These are phyloP conservation scores for Tamias sibiricus DNA, from an alignment of 2,113 vertebrate genomes.

Conservation along the genomic window DNA sequence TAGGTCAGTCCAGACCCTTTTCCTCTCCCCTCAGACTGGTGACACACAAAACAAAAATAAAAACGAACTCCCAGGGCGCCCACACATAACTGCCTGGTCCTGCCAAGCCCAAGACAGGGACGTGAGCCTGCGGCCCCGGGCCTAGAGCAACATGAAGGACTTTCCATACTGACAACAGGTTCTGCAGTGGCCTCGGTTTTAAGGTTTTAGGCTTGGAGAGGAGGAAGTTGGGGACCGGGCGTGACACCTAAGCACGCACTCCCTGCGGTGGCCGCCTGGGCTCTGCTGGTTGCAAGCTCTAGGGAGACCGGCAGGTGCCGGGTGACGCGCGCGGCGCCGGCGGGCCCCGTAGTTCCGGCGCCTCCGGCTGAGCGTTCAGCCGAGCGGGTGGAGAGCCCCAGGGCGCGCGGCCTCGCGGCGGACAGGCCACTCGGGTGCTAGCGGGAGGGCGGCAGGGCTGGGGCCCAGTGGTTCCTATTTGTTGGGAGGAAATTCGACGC, in stretches of 20 bases:
- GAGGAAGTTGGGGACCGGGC: background rate
- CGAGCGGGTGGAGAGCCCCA: accelerated
- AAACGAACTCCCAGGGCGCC: accelerated
- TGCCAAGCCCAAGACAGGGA: background rate
- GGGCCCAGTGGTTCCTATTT: background rate
- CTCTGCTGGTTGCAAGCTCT: background rate
- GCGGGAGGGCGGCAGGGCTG: background rate
- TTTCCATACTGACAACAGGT: background rate
- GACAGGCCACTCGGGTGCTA: background rate
- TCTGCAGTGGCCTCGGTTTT: background rate
- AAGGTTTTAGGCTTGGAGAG: too few species aligned
- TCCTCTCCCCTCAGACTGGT: background rate
- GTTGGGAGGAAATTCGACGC: slow-evolving; percentile 47
- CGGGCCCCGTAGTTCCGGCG: accelerated
- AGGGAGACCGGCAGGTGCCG: background rate
- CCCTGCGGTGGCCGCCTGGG: accelerated
- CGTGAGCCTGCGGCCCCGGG: accelerated
- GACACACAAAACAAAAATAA: background rate
- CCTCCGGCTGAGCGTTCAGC: accelerated
- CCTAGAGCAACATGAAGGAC: background rate
- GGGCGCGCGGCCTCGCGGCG: background rate
- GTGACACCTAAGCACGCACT: background rate
- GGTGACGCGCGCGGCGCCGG: too few species aligned
- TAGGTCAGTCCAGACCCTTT: background rate
- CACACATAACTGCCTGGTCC: accelerated